Conservation (phyloP, 2,113 vertebrate genomes). For the Catharus bicknelli region DNA sequence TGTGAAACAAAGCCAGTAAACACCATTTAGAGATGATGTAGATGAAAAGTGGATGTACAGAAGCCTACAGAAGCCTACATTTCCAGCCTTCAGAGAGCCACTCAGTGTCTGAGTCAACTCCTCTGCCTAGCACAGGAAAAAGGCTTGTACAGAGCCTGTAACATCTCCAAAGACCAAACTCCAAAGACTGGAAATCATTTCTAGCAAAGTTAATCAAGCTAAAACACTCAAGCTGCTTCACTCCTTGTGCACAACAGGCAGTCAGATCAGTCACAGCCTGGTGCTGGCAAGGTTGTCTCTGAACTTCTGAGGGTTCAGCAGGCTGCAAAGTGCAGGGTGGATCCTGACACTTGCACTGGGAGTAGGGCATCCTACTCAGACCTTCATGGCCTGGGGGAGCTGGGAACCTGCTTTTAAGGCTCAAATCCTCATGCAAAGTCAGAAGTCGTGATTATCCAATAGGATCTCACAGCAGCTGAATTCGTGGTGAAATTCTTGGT, state of each 20-base stretch:
- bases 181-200: background rate
- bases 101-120: background rate
- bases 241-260: background rate
- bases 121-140: background rate
- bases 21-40: background rate
- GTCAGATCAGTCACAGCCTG: background rate
- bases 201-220: constrained; percentile 21
- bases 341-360: background rate
- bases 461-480: background rate
- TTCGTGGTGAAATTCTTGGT: background rate
- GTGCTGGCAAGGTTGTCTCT: background rate
- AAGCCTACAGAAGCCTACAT: background rate
- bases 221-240: constrained; percentile 31
- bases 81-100: background rate
- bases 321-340: background rate
- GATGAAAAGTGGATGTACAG: background rate
- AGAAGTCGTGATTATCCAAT: background rate
- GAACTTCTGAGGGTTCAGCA: background rate
- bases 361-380: background rate
- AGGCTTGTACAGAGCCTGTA: background rate
- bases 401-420: background rate
- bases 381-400: background rate
- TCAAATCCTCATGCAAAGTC: background rate
- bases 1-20: background rate
- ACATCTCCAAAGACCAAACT: background rate